Percentiles rank a stretch among this genome's conserved stretches.
Conservation (phyloP, 2,797 vertebrate species). For the Peromyscus aztecus region DNA sequence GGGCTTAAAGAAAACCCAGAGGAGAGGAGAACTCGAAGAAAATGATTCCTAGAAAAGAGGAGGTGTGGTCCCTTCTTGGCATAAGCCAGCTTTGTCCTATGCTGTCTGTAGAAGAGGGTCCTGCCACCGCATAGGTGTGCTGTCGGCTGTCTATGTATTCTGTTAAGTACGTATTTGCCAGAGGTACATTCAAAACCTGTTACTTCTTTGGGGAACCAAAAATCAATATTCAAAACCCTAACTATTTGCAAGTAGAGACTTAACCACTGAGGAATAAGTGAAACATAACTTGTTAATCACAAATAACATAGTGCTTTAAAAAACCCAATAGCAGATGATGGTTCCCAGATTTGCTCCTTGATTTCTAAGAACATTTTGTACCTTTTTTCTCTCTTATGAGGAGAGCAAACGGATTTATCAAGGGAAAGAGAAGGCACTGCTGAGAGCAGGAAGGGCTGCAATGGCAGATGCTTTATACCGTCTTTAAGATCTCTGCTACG, state of each 20-base stretch:
- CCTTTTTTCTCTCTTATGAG: neutral
- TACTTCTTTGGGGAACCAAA: neutral
- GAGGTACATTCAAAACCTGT: neutral
- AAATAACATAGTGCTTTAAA: slow-evolving; percentile 8
- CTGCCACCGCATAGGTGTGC: neutral
- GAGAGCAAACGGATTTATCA: neutral
- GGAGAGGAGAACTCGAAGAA: neutral
- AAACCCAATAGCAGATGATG: neutral
- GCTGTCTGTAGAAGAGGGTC: neutral
- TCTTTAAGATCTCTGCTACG: no score
- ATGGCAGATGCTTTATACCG: no score
- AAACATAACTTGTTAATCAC: neutral
- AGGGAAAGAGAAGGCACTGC: neutral
- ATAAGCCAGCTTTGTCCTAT: neutral
- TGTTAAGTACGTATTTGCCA: neutral
- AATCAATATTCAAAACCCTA: neutral
- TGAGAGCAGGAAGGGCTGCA: neutral
- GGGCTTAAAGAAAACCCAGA: neutral
- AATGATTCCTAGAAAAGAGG: neutral
- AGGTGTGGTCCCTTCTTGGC: neutral
- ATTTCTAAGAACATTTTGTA: neutral
- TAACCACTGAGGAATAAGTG: neutral
- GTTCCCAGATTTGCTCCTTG: neutral
- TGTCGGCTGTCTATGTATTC: neutral
- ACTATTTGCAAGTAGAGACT: neutral